These are phyloP conservation scores for Hermaeophaga mercurialis DNA, from an alignment of 2,888 invertebrate genomes.

Conservation along the genomic window DNA sequence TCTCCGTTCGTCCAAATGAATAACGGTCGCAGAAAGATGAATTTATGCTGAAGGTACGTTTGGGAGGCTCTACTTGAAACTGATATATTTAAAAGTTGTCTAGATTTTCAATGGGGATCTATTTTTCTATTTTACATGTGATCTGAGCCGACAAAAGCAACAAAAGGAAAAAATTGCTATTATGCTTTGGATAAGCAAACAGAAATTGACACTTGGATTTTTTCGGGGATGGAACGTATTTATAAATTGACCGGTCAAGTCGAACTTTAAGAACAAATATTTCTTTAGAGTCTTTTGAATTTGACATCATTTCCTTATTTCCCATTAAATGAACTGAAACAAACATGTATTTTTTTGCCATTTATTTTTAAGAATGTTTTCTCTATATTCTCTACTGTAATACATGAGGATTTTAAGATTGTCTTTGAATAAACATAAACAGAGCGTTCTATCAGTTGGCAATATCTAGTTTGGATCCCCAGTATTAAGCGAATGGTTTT, in stretches of 20 bases:
- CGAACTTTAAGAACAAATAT: neutral
- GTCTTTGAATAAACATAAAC: too few species aligned
- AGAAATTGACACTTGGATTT: slow-evolving; percentile 49
- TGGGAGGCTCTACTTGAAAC: slow-evolving; percentile 48
- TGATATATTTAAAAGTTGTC: slow-evolving; percentile 56
- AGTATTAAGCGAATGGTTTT: too few species aligned
- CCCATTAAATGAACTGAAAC: too few species aligned
- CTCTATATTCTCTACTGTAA: too few species aligned
- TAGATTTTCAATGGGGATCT: slow-evolving; percentile 48
- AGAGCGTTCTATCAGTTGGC: too few species aligned
- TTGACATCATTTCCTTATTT: too few species aligned
- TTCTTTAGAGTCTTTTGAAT: too few species aligned
- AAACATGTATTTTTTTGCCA: too few species aligned
- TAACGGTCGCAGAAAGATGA: neutral
- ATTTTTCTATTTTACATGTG: slow-evolving; percentile 49
- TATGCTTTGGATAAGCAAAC: slow-evolving; percentile 46
- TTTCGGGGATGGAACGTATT: slow-evolving; percentile 14
- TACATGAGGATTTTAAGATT: too few species aligned
- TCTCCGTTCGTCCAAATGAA: slow-evolving; percentile 41
- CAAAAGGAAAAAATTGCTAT: slow-evolving; percentile 38
- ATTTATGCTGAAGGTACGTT: slow-evolving; percentile 5
- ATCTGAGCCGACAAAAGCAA: slow-evolving; percentile 49
- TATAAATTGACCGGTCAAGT: slow-evolving; percentile 24
- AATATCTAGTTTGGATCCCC: too few species aligned
- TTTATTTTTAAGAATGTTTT: too few species aligned